Evolutionary conservation across 2,113 vertebrate genomes (phyloP).

Genomic region (Ptilonorhynchus violaceus): DNA sequence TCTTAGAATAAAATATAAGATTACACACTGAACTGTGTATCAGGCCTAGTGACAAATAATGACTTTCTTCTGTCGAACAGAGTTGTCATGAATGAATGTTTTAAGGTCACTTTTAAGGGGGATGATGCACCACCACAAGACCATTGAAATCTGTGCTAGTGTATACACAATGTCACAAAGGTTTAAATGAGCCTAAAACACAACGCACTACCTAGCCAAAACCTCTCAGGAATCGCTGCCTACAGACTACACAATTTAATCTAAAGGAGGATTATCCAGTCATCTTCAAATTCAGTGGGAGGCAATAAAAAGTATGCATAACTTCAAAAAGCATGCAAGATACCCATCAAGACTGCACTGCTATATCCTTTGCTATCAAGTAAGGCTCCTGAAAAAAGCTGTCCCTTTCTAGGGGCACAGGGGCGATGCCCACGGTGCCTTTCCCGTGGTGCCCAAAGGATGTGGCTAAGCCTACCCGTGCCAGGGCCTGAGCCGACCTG

Average conservation of each 20-base stretch:
- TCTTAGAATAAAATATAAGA: not conserved
- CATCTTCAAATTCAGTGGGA: not conserved
- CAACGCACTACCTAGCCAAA: not conserved
- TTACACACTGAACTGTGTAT: not conserved
- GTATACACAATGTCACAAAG: not conserved
- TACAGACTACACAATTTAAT: not conserved
- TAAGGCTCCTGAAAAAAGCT: not conserved
- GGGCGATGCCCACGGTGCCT: not conserved
- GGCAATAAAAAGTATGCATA: not conserved
- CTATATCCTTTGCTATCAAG: not conserved
- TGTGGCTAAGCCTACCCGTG: fast-evolving
- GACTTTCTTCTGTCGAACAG: not conserved
- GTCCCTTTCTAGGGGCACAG: not conserved
- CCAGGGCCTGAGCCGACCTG: not conserved
- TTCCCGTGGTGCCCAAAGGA: not conserved
- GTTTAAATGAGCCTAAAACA: not conserved
- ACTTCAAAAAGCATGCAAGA: not conserved
- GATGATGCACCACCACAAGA: not conserved
- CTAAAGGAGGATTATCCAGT: not conserved
- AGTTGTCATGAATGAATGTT: not conserved
- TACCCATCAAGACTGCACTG: not conserved
- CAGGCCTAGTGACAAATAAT: not conserved
- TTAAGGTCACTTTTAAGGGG: not conserved
- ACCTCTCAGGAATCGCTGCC: not conserved
- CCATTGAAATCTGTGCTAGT: fast-evolving